Percentiles rank a stretch among this genome's conserved stretches.
These are phyloP conservation scores for Sarcophaga peregrina DNA, from an alignment of 1,140 invertebrate species.

Conservation along the genomic window DNA sequence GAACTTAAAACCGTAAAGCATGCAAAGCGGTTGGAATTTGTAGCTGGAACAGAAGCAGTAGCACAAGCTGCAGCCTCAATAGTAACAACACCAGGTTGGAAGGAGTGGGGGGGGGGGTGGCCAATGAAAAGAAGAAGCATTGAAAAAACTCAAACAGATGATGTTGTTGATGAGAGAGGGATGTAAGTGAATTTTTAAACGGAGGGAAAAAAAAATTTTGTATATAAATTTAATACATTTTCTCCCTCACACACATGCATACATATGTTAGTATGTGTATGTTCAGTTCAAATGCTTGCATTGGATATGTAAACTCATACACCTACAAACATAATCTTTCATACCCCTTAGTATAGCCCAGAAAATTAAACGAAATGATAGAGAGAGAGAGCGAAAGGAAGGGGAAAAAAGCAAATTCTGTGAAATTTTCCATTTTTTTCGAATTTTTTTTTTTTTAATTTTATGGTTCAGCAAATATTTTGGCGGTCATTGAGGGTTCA, in stretches of 20 bases:
- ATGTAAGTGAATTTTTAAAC: background rate
- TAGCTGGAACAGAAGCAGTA: background rate
- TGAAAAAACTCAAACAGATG: background rate
- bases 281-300: too few species aligned
- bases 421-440: too few species aligned
- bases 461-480: constrained; percentile 40
- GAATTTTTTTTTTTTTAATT: background rate
- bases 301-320: too few species aligned
- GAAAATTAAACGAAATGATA: too few species aligned
- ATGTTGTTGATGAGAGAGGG: background rate
- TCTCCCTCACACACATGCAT: too few species aligned
- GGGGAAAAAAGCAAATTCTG: too few species aligned
- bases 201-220: background rate
- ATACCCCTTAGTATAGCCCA: too few species aligned
- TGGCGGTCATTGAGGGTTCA: constrained; percentile 39
- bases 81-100: too few species aligned
- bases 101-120: too few species aligned
- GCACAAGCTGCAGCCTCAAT: background rate
- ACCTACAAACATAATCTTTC: too few species aligned
- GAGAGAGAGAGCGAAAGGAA: too few species aligned
- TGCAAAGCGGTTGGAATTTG: background rate
- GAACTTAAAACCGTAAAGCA: constrained; percentile 42
- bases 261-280: too few species aligned
- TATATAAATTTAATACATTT: background rate
- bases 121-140: background rate